Evolutionary conservation across 1,140 invertebrate genomes (phyloP).

Genomic region (Cydia amplana): DNA sequence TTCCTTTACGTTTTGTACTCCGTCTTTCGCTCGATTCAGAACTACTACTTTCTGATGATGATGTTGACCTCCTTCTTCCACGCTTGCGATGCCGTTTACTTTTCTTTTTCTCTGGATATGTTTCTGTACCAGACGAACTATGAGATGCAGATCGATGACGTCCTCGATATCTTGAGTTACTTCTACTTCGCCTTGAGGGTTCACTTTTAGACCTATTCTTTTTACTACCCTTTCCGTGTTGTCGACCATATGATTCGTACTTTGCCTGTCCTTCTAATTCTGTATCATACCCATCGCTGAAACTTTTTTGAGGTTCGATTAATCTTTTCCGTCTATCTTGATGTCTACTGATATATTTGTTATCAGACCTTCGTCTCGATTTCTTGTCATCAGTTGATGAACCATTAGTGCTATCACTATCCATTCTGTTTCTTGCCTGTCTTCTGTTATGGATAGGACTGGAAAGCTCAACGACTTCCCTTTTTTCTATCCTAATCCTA

Average conservation of each 20-base stretch:
- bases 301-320: conserved; percentile 70
- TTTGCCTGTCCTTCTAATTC: conserved; percentile 60
- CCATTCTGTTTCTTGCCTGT: conserved; percentile 50
- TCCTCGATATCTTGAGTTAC: conserved; percentile 55
- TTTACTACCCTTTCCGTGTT: conserved; percentile 54
- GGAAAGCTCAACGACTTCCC: conserved; percentile 75
- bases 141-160: conserved; percentile 61
- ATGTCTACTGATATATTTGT: conserved; percentile 52
- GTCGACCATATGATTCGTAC: conserved; percentile 50
- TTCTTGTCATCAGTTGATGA: conserved; percentile 55
- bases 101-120: conserved; percentile 61
- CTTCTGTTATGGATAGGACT: conserved; percentile 60
- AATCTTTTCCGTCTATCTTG: conserved; percentile 58
- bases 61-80: conserved; percentile 59
- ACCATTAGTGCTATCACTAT: conserved; percentile 54
- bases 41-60: conserved; percentile 61
- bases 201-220: conserved; percentile 74
- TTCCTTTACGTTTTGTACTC: conserved; percentile 66
- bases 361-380: conserved; percentile 52
- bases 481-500: conserved; percentile 76
- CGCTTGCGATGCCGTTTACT: conserved; percentile 63
- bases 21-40: conserved; percentile 66
- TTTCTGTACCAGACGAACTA: conserved; percentile 65
- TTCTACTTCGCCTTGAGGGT: conserved; percentile 61
- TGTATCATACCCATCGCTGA: conserved; percentile 77